Evolutionary conservation across 2,797 vertebrate species (phyloP).

Genomic region (Poecile montanus): DNA sequence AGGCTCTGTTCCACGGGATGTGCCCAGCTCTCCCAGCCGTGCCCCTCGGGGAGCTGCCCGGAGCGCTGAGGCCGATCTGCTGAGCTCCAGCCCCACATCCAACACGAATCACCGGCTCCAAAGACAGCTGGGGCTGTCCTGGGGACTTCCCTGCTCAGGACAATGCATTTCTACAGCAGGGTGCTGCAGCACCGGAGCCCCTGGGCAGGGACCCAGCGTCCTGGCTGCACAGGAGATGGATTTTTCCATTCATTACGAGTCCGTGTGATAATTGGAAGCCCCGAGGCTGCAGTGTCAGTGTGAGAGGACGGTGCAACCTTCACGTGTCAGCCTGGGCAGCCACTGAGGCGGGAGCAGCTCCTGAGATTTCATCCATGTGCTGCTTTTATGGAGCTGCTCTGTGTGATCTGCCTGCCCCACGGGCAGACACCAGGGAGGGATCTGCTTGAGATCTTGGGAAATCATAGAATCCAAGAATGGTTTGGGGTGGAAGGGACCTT

Average conservation of each 20-base stretch:
- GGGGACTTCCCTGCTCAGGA: background rate
- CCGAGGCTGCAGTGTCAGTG: background rate
- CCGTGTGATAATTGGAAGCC: background rate
- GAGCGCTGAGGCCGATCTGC: fast-evolving
- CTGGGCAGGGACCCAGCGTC: fast-evolving
- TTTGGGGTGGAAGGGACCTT: background rate
- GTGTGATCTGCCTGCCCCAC: fast-evolving
- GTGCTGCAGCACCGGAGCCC: background rate
- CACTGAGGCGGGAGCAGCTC: fast-evolving
- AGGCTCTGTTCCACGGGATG: fast-evolving
- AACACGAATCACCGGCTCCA: background rate
- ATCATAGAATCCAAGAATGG: too few relatives aligned
- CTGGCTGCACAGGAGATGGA: background rate
- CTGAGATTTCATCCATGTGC: fast-evolving
- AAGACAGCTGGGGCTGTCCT: fast-evolving
- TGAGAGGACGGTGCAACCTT: background rate
- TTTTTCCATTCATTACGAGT: background rate
- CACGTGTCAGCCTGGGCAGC: fast-evolving
- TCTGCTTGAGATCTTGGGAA: background rate
- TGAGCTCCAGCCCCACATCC: fast-evolving
- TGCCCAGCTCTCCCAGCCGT: background rate
- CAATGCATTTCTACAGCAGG: fast-evolving
- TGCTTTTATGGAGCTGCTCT: fast-evolving
- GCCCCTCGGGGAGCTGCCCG: background rate
- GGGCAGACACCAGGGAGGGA: background rate